Base-by-base conservation (phyloP, 2,888 invertebrate species). In the Eupithecia inturbata region DNA sequence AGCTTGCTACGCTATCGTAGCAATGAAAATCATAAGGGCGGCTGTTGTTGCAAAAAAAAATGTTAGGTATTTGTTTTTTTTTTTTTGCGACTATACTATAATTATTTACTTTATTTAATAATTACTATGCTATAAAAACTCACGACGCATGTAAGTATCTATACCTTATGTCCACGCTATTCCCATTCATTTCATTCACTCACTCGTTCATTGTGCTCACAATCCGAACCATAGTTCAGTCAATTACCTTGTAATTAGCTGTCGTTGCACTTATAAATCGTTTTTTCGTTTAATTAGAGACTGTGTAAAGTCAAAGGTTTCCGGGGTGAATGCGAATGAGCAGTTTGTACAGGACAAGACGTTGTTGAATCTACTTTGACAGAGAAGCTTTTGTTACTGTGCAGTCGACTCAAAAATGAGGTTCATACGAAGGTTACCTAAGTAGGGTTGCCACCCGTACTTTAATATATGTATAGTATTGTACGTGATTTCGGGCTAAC, bases 121-220 rank as follows among this genome's bases (percentile, higher is more conserved):
- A 41, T 4, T 41, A 45, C 19, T 45, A 45, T 41, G 5, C 1
- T 49, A 49, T 1, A 49, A 0, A 22, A 62, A 28, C 60, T 26
- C 60, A 28, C 14, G 28, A 60, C 14, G 28, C 49, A 60, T 28
- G 28, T 31, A 31, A 28, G 6, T 7, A 16, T 1, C n/a, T n/a
- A n/a, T 9, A 53, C 22, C 10, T 22, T 45, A n/a, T 19, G 22
- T n/a, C 28, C 2, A 31, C 62, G 26, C 66, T n/a, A 69, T 39
- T 69, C 41, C 41, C 22, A 73, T 76, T 76, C 62, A 73, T 73
- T 76, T 73, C 69, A 71, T 73, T 73, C 73, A 76, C 39, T 74
- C 68, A 64, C 31, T 75, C 70, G 63, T 66, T 73, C 71, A 71
- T 76, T 71, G 70, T n/a, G 19, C 19, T 41, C 41, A 45, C 76